Evolutionary conservation across 1,140 invertebrate species (phyloP).

Genomic region (Lerema accius): DNA sequence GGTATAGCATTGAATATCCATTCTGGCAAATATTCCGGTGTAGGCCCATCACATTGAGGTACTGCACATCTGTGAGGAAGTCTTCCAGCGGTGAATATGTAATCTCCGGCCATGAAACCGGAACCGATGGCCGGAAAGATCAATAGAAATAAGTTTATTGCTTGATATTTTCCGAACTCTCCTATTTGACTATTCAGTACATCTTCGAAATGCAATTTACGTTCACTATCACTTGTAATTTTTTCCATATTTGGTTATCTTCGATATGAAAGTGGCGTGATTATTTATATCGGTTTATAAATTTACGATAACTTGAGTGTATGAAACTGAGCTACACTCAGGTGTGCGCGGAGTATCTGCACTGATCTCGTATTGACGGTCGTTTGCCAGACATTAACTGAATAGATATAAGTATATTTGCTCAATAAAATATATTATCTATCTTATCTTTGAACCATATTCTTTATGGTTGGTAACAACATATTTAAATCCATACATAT

Average conservation of each 20-base stretch:
- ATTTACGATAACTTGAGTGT: not conserved
- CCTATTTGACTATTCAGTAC: conserved; percentile 63
- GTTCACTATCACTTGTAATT: conserved; percentile 40
- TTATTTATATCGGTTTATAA: not conserved
- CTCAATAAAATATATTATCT: conserved; percentile 28
- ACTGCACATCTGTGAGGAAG: conserved; percentile 64
- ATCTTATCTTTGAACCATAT: conserved; percentile 14
- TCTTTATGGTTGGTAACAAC: conserved; percentile 4
- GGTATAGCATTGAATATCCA: conserved; percentile 69
- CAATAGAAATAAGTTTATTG: conserved; percentile 58
- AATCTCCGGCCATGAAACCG: conserved; percentile 68
- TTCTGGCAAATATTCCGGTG: conserved; percentile 56
- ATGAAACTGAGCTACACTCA: not conserved
- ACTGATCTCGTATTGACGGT: conserved; percentile 1
- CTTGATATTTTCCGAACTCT: conserved; percentile 67
- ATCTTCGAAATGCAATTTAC: conserved; percentile 53
- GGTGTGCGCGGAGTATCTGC: not conserved
- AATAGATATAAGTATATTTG: conserved; percentile 19
- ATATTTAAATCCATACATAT: not conserved
- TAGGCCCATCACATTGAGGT: conserved; percentile 58
- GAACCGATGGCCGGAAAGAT: conserved; percentile 54
- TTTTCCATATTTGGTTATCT: conserved; percentile 22
- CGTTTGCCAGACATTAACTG: conserved; percentile 6
- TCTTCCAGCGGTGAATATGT: conserved; percentile 66
- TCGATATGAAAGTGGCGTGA: too few relatives aligned